phyloP scores from a whole-genome alignment of 2,888 invertebrate species.

The Drosophila quasianomalipes region DNA sequence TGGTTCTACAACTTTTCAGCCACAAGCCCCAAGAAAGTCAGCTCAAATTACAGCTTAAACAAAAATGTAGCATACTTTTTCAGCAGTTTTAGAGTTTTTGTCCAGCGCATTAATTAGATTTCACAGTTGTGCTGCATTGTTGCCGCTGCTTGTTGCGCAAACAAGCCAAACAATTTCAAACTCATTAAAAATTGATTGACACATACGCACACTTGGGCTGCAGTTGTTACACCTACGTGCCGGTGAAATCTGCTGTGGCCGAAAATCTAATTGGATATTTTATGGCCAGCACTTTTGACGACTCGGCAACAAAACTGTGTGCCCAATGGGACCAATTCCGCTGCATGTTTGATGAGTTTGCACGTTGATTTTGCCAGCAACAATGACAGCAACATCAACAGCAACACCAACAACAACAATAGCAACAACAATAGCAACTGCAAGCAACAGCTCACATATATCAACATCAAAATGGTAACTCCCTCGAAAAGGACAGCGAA shows the following conservation, averaged over 20 bases:
- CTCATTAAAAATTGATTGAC: conserved; percentile 83
- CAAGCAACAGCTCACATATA: conserved; percentile 54
- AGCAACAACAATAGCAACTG: conserved; percentile 6
- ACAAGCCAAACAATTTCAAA: conserved; percentile 77
- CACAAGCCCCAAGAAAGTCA: neutral
- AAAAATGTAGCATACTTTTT: conserved; percentile 20
- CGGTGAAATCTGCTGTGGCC: conserved; percentile 62
- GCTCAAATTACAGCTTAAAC: conserved; percentile 1
- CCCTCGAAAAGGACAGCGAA: conserved; percentile 62
- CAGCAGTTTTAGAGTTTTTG: conserved; percentile 16
- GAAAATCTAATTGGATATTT: conserved; percentile 80
- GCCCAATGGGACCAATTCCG: conserved; percentile 69
- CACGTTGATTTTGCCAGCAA: conserved; percentile 51
- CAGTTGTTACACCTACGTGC: conserved; percentile 30
- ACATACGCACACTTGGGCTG: conserved; percentile 22
- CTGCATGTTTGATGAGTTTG: conserved; percentile 75
- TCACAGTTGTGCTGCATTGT: conserved; percentile 16
- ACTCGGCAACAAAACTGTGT: conserved; percentile 43
- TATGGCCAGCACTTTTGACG: conserved; percentile 76
- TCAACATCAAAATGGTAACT: conserved; percentile 51
- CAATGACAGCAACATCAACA: conserved; percentile 2
- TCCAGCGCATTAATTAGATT: conserved; percentile 43
- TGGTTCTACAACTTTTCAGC: conserved; percentile 2
- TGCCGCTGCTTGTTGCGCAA: conserved; percentile 15
- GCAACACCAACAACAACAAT: neutral